Evolutionary conservation across 2,797 vertebrate genomes (phyloP).

Genomic region (Melanotaenia nigrans): DNA sequence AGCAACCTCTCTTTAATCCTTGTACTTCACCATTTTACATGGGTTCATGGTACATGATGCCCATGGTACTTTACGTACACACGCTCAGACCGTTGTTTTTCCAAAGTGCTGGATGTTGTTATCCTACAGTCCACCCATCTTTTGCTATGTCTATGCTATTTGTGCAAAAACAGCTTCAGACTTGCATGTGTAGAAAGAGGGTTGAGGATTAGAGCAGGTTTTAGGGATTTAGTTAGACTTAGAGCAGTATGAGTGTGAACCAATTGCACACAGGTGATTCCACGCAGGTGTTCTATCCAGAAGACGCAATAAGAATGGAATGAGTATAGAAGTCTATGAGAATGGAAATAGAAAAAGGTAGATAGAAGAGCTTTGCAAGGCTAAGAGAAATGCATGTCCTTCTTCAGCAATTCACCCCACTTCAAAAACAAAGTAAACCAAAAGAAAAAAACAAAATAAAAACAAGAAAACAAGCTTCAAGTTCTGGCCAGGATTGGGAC

Average conservation of each 20-base stretch:
- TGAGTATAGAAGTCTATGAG: slow-evolving; percentile 20
- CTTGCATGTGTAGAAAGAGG: slow-evolving; percentile 50
- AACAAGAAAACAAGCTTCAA: slow-evolving; percentile 38
- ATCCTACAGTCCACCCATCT: slow-evolving; percentile 41
- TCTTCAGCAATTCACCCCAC: slow-evolving; percentile 42
- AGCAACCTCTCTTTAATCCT: slow-evolving; percentile 63
- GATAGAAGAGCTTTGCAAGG: slow-evolving; percentile 45
- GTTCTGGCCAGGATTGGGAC: slow-evolving; percentile 39
- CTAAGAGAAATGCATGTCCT: slow-evolving; percentile 61
- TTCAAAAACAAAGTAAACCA: not conserved
- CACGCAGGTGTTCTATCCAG: slow-evolving; percentile 54
- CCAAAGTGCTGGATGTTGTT: slow-evolving; percentile 40
- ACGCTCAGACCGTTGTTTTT: slow-evolving; percentile 33
- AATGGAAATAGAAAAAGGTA: slow-evolving; percentile 14
- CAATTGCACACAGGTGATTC: slow-evolving; percentile 70
- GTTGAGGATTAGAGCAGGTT: slow-evolving; percentile 36
- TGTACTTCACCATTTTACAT: slow-evolving; percentile 51
- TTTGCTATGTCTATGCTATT: slow-evolving; percentile 13
- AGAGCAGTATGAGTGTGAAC: not conserved
- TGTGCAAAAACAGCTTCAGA: slow-evolving; percentile 36
- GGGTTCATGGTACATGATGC: slow-evolving; percentile 29
- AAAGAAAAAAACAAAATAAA: not conserved
- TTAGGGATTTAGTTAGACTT: slow-evolving; percentile 43
- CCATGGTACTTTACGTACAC: slow-evolving; percentile 25
- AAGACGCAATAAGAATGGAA: slow-evolving; percentile 27